These are phyloP conservation scores for Apis dorsata DNA, from an alignment of 1,140 invertebrate genomes.

Conservation along the genomic window DNA sequence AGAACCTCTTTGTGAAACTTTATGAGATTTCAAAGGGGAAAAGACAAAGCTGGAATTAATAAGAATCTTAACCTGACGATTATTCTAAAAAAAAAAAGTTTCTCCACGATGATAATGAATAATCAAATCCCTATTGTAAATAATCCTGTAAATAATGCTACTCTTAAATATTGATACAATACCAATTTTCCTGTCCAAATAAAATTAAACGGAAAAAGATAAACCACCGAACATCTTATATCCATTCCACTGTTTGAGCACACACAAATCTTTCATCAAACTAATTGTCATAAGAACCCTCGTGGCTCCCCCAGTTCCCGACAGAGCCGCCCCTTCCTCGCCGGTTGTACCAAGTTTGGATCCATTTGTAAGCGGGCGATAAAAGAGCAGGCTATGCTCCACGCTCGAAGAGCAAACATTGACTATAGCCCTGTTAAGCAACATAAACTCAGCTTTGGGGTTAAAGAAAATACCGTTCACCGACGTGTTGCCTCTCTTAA, in stretches of 20 bases:
- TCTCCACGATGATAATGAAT: not conserved
- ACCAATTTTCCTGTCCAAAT: not conserved
- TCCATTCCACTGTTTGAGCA: not conserved
- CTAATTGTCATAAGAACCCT: constrained; percentile 44
- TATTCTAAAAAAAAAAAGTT: too few species aligned
- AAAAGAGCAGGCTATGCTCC: constrained; percentile 32
- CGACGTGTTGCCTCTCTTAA: not conserved
- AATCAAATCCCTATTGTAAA: not conserved
- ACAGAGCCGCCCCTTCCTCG: not conserved
- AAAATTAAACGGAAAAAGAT: not conserved
- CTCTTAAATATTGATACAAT: not conserved
- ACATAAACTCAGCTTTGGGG: constrained; percentile 25
- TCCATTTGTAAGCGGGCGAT: constrained; percentile 39
- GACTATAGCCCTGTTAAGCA: constrained; percentile 10
- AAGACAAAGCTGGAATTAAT: not conserved
- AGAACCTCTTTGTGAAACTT: not conserved
- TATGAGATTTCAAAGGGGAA: not conserved
- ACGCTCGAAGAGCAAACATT: constrained; percentile 36
- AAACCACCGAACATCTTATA: not conserved
- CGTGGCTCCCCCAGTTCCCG: not conserved
- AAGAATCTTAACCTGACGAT: not conserved
- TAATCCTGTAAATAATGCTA: too few species aligned
- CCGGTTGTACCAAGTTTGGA: constrained; percentile 32
- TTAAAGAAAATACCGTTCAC: constrained; percentile 39
- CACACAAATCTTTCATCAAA: constrained; percentile 28